Base-by-base conservation (phyloP, 1,140 invertebrate genomes). In the Heliconius melpomene region DNA sequence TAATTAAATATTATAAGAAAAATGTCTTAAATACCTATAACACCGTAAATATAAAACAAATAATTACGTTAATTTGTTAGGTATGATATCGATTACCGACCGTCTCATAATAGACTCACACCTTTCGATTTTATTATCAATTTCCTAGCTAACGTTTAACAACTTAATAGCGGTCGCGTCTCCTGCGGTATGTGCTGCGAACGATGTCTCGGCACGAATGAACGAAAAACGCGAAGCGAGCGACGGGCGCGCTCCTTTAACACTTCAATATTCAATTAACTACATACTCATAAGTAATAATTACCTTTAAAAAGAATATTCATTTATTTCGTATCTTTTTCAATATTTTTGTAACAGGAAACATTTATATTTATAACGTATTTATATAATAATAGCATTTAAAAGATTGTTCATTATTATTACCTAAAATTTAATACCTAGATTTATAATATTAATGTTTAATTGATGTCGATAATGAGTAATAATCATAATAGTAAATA, bases 281-380 rank as follows among this genome's bases (percentile, higher is more conserved):
- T 94, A 94, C 91, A 87, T 93, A 93, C 88, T 92, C 93, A 93
- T 91, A 94, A 94, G 92, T 94, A 93, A 94, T 94, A 93, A 94
- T 94, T 93, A 94, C 91, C 87, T 88, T 94, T 93, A 93, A 94
- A 94, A 94, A 94, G 92, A 94, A 94, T 94, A 94, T 93, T 92
- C 92, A 94, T 94, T 94, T 92, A 93, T 88, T 91, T 94, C 92
- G 93, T 94, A 94, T 93, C 90, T 94, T 95, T 95, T 94, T 95
- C 92, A 94, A 94, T 95, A 94, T 94, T 94, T 94, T 94, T 95
- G 93, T 95, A 95, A 95, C 94, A 95, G 94, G 94, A 94, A 95
- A 95, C 94, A 95, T 95, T 95, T 94, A 95, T 95, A 95, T 95
- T 94, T 90, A 94, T 94, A 95, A 95, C 94, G 94, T 95, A 95